A percentile compares a stretch with the other conserved stretches of the same genome.
Conservation (phyloP, 30 jellyfish, hydroid and myxozoan genomes). For the Pseudorhiza aurosa region DNA sequence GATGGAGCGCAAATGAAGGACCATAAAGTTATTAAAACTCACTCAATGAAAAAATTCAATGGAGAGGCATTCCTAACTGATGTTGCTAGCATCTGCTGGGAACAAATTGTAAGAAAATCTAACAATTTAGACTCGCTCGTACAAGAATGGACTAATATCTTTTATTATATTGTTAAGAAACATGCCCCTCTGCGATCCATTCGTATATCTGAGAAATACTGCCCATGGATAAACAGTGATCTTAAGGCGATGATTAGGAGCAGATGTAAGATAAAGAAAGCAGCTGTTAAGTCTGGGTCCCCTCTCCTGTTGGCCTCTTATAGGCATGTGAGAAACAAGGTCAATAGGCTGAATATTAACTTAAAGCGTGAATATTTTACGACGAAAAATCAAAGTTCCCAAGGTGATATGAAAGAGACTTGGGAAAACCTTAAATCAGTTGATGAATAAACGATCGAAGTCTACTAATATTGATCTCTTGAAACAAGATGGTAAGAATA, state of each 20-base stretch:
- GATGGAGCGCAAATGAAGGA: slow-evolving; percentile 26
- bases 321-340: slow-evolving; percentile 19
- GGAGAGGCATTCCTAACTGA: slow-evolving; percentile 29
- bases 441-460: slow-evolving; percentile 14
- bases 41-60: slow-evolving; percentile 16
- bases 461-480: slow-evolving; percentile 19
- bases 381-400: neutral
- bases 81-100: slow-evolving; percentile 46
- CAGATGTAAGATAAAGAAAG: slow-evolving; percentile 29
- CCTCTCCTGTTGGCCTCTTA: slow-evolving; percentile 28
- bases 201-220: slow-evolving; percentile 31
- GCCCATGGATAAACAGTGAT: slow-evolving; percentile 16
- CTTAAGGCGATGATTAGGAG: neutral
- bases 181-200: slow-evolving; percentile 26
- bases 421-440: slow-evolving; percentile 17
- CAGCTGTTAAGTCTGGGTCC: slow-evolving; percentile 9
- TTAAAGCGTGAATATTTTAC: slow-evolving; percentile 3
- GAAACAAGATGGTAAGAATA: neutral
- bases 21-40: slow-evolving; percentile 46
- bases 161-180: slow-evolving; percentile 14
- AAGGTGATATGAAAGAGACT: slow-evolving; percentile 22
- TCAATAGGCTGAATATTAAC: slow-evolving; percentile 3
- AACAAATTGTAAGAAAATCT: neutral
- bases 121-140: slow-evolving; percentile 1
- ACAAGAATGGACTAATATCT: slow-evolving; percentile 5